Evolutionary conservation across 1,140 invertebrate species (phyloP).

Genomic region (Drosophila kanapiae): DNA sequence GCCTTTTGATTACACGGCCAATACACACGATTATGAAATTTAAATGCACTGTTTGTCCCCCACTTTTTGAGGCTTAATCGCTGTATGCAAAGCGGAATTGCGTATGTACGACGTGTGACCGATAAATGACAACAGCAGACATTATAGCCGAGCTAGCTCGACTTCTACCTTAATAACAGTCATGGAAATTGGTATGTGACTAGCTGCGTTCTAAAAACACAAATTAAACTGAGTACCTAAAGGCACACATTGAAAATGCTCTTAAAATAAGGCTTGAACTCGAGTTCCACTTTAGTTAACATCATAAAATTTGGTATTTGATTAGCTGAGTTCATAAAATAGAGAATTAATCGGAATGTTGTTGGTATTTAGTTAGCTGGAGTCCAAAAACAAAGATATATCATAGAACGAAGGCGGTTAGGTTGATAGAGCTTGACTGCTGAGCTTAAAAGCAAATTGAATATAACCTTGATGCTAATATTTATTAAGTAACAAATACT

Average conservation of each 20-base stretch:
- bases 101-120: conserved; percentile 13
- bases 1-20: conserved; percentile 53
- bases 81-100: conserved; percentile 39
- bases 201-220: not conserved
- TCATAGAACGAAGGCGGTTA: no score
- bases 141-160: not conserved
- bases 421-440: no score
- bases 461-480: not conserved
- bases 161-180: not conserved
- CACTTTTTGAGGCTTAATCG: conserved; percentile 12
- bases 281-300: not conserved
- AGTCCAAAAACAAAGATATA: no score
- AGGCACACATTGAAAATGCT: not conserved
- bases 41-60: conserved; percentile 32
- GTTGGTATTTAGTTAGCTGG: no score
- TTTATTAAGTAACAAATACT: not conserved
- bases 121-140: not conserved
- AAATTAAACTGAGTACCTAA: no score
- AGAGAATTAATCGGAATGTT: not conserved
- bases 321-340: not conserved
- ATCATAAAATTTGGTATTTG: not conserved
- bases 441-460: no score
- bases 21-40: conserved; percentile 43
- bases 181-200: not conserved
- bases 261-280: not conserved